Evolutionary conservation across 2,113 vertebrate genomes (phyloP), one percentile per base, ranked within the genome.

Genomic region (Ceyx melanurus): DNA sequence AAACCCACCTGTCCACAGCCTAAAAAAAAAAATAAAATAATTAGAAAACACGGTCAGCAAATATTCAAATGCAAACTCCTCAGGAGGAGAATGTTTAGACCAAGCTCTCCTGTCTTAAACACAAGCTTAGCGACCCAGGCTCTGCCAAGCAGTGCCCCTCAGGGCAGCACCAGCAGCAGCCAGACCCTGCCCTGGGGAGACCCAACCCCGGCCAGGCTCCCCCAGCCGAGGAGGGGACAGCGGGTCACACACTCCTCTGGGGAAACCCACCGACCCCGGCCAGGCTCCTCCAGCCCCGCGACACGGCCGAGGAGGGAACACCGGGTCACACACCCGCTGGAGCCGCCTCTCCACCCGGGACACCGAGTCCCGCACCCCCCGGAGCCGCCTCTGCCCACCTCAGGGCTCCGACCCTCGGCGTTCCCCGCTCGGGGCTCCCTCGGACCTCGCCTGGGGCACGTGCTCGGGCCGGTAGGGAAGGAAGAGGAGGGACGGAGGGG

Each of bases 61-160:
- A 3, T 8, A 23, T 31, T 72, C 51, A 58, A 50, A 68, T 9
- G 50, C 28, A 71, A 68, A n/a, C 16, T 50, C 35, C 29, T 15
- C 45, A 11, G 1, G 35, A 0, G 13, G 28, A 28, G 1, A 16
- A 50, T 1, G 26, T 72, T 13, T 7, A 53, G 60, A 25, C 37
- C 31, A 23, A 71, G 15, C 7, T 5, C 4, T 3, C 13, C 11
- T 58, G 37, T 37, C 37, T 37, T 37, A 37, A 37, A 7, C 14
- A 1, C 22, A 5, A 3, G 8, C 0, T 3, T 19, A 8, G 13
- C 14, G 3, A 2, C 33, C 9, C 43, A 4, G n/a, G 35, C 53
- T 6, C 4, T 1, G 20, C 18, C 10, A 11, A 16, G 3, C 0
- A 1, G 3, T 13, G n/a, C 66, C 25, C 12, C 26, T 11, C 4